These are phyloP conservation scores for Punctoribates punctum DNA, from an alignment of 2,888 invertebrate species.

Conservation along the genomic window DNA sequence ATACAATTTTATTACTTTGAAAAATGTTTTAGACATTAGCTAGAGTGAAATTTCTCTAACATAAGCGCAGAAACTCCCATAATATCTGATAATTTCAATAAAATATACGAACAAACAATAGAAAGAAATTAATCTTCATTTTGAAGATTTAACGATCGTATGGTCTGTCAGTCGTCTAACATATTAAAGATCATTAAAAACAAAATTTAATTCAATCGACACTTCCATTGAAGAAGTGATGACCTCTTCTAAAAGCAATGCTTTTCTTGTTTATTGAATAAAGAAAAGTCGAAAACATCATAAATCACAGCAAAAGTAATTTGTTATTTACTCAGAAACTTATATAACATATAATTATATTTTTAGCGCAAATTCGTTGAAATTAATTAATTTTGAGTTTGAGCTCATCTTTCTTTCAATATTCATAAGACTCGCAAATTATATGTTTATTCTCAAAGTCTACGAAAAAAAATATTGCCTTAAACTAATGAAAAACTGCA, in stretches of 20 bases:
- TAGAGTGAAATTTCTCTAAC: too few species aligned
- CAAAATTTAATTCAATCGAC: neutral
- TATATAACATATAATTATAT: conserved; percentile 16
- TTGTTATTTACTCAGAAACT: neutral
- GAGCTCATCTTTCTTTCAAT: neutral
- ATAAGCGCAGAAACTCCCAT: too few species aligned
- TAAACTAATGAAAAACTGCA: too few species aligned
- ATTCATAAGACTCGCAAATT: neutral
- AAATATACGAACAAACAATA: neutral
- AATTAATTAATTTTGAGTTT: conserved; percentile 14
- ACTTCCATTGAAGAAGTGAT: neutral
- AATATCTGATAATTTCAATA: too few species aligned
- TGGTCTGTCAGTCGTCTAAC: neutral
- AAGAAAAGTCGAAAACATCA: neutral
- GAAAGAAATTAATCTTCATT: conserved; percentile 5
- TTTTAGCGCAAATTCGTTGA: neutral
- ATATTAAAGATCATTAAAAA: neutral
- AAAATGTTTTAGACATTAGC: too few species aligned
- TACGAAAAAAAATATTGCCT: neutral
- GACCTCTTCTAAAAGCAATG: neutral
- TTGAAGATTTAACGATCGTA: neutral
- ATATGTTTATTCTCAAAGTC: neutral
- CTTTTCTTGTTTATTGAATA: neutral
- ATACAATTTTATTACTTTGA: too few species aligned
- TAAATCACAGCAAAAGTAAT: neutral